Percentiles rank a stretch among this genome's conserved stretches.
phyloP scores from a whole-genome alignment of 2,888 invertebrate species.

The Ptychoptera contaminata region DNA sequence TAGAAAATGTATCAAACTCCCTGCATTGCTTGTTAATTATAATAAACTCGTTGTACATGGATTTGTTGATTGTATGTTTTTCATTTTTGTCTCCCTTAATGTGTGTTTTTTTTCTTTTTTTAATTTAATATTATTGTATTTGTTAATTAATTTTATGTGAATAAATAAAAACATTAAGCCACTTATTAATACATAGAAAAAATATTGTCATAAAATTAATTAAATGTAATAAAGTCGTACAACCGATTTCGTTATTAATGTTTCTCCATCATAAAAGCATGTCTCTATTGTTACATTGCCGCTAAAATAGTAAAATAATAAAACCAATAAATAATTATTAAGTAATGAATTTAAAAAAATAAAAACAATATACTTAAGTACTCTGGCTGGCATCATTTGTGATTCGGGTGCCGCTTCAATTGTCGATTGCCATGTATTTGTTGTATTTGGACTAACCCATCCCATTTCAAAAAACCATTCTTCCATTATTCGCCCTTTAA shows the following conservation, averaged over 20 bases:
- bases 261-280: conserved; percentile 88
- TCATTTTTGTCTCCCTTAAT: no score
- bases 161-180: no score
- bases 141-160: no score
- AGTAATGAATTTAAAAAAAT: conserved; percentile 3
- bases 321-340: background rate
- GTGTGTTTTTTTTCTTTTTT: no score
- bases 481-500: conserved; percentile 82
- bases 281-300: conserved; percentile 96
- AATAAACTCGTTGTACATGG: no score
- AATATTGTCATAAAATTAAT: no score
- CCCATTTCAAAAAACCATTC: conserved; percentile 99
- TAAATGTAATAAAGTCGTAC: conserved; percentile 74
- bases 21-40: no score
- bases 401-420: conserved; percentile 98
- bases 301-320: conserved; percentile 45
- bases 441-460: conserved; percentile 94
- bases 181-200: no score
- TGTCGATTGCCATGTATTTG: conserved; percentile 98
- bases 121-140: no score
- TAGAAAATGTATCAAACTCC: no score
- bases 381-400: conserved; percentile 99
- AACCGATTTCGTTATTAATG: conserved; percentile 85
- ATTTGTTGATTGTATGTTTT: no score
- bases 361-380: conserved; percentile 67